phyloP scores from a whole-genome alignment of 2,888 invertebrate species.

The Beris chalybata region DNA sequence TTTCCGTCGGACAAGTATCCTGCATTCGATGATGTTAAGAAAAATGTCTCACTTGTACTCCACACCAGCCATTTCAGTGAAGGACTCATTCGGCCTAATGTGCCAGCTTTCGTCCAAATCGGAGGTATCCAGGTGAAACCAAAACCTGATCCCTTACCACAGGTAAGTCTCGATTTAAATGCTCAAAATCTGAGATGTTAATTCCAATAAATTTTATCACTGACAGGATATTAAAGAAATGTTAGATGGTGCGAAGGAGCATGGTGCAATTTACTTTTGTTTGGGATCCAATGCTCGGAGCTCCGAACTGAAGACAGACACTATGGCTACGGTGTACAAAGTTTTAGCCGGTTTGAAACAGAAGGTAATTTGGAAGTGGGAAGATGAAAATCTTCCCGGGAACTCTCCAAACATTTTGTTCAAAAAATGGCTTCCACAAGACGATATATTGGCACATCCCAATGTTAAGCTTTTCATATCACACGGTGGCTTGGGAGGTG shows the following conservation, averaged over 20 bases:
- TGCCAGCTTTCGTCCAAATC: constrained; percentile 51
- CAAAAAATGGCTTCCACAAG: constrained; percentile 70
- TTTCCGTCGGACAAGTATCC: constrained; percentile 46
- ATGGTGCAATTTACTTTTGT: constrained; percentile 56
- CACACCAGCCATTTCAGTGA: constrained; percentile 51
- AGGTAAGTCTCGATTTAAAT: constrained; percentile 38
- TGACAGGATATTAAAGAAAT: constrained; percentile 46
- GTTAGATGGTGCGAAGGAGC: constrained; percentile 47
- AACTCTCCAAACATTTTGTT: constrained; percentile 52
- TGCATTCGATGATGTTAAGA: constrained; percentile 43
- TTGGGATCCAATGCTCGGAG: constrained; percentile 55
- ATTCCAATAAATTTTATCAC: neutral
- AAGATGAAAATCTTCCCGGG: constrained; percentile 23
- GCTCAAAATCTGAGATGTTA: too few relatives aligned
- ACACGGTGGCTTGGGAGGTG: constrained; percentile 68
- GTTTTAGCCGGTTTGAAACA: constrained; percentile 64
- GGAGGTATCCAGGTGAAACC: constrained; percentile 53
- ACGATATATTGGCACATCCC: constrained; percentile 65
- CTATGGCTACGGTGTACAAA: constrained; percentile 59
- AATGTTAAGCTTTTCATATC: constrained; percentile 65
- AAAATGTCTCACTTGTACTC: constrained; percentile 50
- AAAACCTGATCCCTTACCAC: constrained; percentile 48
- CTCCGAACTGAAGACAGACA: constrained; percentile 58
- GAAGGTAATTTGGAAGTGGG: constrained; percentile 60
- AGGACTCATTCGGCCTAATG: constrained; percentile 49